Evolutionary conservation across 1,140 invertebrate species (phyloP), one percentile per base, ranked within the genome.

Genomic region (Diprion similis): DNA sequence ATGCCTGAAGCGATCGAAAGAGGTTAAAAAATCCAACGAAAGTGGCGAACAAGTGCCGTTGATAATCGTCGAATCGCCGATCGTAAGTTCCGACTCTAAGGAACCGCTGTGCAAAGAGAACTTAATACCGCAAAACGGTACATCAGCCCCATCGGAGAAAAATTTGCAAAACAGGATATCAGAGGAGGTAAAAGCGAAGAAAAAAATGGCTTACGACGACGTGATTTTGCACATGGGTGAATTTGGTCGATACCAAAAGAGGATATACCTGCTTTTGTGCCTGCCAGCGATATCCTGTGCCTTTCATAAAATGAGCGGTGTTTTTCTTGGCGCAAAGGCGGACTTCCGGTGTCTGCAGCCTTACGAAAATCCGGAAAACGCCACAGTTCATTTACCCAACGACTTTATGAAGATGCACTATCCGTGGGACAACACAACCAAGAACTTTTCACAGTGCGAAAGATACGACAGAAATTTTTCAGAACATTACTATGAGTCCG

Each of bases 271-370:
- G 68, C 83, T 95, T 10, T 83, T 95, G 64, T 94, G 93, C 79
- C 83, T 95, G 19, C 93, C 94, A 6, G 91, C 92, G 6, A 93
- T 95, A 79, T 89, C 91, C 10, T 93, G 92, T 82, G 94, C 93
- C 37, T 93, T 95, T 79, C 94, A 95, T 80, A 94, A 95, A 81
- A 85, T 95, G 10, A 92, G 90, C 1, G 93, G 93, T 75, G 92
- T 95, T 1, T 95, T 95, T 82, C 85, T 95, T 0, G 89, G 91
- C 67, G 92, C 92, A 8, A 92, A 91, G 85, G 89, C 91, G 67
- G 82, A 90, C 72, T 89, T 24, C 76, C 92, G 92, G 76, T 94
- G 93, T 81, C 80, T 87, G 67, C 77, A 93, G 71, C 92, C 92
- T 17, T 80, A 84, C 70, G 93, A 94, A 79, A 76, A 80, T 18